Base-by-base conservation (phyloP, 2,113 vertebrate species). In the Vireo altiloquus region DNA sequence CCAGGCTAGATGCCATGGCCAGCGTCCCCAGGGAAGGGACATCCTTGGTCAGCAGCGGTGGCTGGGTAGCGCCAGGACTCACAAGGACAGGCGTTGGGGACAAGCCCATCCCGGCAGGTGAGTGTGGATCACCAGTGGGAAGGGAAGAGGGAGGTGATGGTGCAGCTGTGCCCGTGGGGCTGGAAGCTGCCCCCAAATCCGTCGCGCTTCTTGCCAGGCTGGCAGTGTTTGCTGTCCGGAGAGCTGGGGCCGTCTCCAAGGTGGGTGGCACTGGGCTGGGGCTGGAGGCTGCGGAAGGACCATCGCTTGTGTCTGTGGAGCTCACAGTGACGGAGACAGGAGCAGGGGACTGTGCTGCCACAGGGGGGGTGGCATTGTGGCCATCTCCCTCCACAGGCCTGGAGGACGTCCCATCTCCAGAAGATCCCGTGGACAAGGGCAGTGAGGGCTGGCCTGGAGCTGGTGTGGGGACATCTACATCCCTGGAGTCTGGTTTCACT, bases 281-380 rank as follows among this genome's bases (percentile, higher is more conserved):
- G 7, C 30, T 18, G 54, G 88, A 71, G 31, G 57, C 24, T 6
- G 9, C 0, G 0, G 72, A 8, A 16, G 53, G 40, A n/a, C 40
- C 21, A 0, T n/a, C 80, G 5, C 59, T 8, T 3, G 6, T 0
- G 31, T 60, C 30, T 37, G 1, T 0, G 24, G 81, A 4, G 50
- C 60, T 74, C 28, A 2, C 2, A 0, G 71, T 4, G 39, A 21
- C 0, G 0, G 89, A 17, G 54, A 13, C 28, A 4, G 82, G 54
- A 77, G 72, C 35, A 11, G 78, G 59, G 54, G 92, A 70, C 42
- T 2, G 50, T 1, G 49, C 25, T 3, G 5, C 63, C 4, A 1
- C 5, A 0, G 56, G 9, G 46, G 30, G 49, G 57, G 53, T 90
- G 64, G 31, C 79, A 15, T 39, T 35, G 31, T 0, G 70, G 57